Base-by-base conservation (phyloP, 2,113 vertebrate species). In the Megaptera novaeangliae region DNA sequence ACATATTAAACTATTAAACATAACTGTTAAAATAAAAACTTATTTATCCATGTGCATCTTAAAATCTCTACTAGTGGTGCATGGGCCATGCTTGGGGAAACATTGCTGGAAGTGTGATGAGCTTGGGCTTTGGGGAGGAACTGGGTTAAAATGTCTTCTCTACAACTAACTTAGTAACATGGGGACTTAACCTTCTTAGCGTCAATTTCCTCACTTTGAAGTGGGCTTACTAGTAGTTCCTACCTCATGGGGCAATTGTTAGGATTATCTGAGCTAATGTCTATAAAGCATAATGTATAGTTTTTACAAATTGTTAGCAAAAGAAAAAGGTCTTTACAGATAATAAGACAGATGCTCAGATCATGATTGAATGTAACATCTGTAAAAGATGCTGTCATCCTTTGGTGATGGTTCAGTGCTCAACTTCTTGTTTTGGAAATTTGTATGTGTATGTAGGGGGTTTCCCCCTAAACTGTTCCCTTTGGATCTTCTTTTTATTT, bases 401-500 rank as follows among this genome's bases (percentile, higher is more conserved):
- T 94, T 97, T 84, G 14, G 27, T 66, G 31, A 14, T 94, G 68
- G 49, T 31, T 75, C 63, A 18, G n/a, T 64, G 39, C 23, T 97
- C 49, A 94, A 14, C n/a, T 61, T 96, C 34, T 72, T 91, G 31
- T 92, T 94, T 78, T 64, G 46, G 39, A 94, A 92, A 78, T 59
- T n/a, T 63, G 27, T 34, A 10, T 77, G 6, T 69, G 18, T 44
- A 1, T 39, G 31, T 68, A 11, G 29, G 15, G 36, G 3, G 1
- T 6, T 7, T 63, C 8, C 55, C 29, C 14, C 34, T 41, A 80
- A 55, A 3, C 18, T 41, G 4, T 82, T 69, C 27, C 36, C 36
- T 83, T 94, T 87, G 18, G n/a, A 12, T 46, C 31, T 39, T 81
- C 21, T 83, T 83, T 96, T 96, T 71, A 36, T 97, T 46, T 81